Evolutionary conservation across 2,888 invertebrate species (phyloP), one percentile per base, ranked within the genome.

Genomic region (Ochropacha duplaris): DNA sequence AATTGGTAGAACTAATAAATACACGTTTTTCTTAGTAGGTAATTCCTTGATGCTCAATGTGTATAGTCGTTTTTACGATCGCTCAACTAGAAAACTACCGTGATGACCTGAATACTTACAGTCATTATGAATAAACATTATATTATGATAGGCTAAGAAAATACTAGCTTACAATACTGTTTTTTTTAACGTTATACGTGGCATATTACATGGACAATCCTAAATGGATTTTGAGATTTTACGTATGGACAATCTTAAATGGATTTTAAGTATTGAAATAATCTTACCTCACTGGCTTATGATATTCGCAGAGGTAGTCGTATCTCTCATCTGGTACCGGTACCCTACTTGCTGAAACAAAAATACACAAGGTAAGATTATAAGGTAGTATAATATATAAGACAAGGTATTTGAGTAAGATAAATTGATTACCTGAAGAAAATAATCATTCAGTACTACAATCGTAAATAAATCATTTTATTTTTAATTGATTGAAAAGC

Each of bases 241-340:
- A n/a, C n/a, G n/a, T n/a, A n/a, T 64, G 58, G 58, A 58, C 8
- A 56, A 54, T 31, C 22, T n/a, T 12, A 2, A 50, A 50, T 22
- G 14, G 8, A 3, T 8, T 5, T 12, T 14, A 14, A 5, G 9
- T 50, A 5, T n/a, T 14, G 26, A 50, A 26, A 8, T 50, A 22
- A 6, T 14, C 90, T 94, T 90, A 98, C 99, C 98, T 99, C 55
- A 92, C 94, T 62, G 99, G 99, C 87, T 99, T 98, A 93, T 97
- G 98, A 85, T 96, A 98, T 68, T 99, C 96, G 88, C 97, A 97
- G 49, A 99, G 95, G 87, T 95, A 99, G 79, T 99, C 98, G 86
- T 95, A 99, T 74, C 99, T 94, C 57, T 95, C 95, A 90, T 99
- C 99, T 2, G 99, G 99, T 8, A 99, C 99, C 28, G 99, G 98